Evolutionary conservation across 2,888 invertebrate genomes (phyloP), one percentile per base, ranked within the genome.

Genomic region (Argyresthia albistria): DNA sequence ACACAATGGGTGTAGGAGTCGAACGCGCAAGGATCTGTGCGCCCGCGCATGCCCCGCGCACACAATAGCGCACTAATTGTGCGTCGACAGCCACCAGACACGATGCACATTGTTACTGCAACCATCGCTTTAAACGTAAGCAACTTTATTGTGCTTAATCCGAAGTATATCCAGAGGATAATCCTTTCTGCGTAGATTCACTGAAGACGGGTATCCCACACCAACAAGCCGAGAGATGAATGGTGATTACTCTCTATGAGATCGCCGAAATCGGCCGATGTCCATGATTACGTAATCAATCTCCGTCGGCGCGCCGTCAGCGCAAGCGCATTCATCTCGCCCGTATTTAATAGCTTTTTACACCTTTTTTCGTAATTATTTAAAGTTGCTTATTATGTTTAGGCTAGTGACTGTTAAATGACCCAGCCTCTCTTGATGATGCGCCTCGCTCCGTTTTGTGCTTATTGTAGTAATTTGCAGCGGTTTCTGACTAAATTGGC

Each of bases 241-340:
- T 80, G 80, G 78, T 79, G 77, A 81, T 82, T 78, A 76, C 76
- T 70, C 69, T 80, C 76, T 80, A 81, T 76, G 76, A 79, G 73
- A 76, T 75, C 80, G 75, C 80, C 79, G 62, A 84, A 83, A 80
- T 78, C 72, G 73, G 60, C 69, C 70, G 74, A 73, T 77, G 74
- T 73, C 73, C 77, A 72, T 82, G 83, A 84, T 84, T 83, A 82
- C 82, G 76, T 77, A 81, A 83, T 86, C 81, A 86, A 87, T 86
- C 86, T 76, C 76, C 79, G 83, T 82, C 82, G 69, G 64, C 63
- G 63, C 69, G 25, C 75, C 72, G 73, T 76, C 79, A 69, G 25
- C 74, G 79, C 76, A 59, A 25, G 73, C 76, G 73, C 76, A 78
- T 72, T 69, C 69, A 69, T 76, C 79, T 67, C 47, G 37, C 11